Conservation (phyloP, 2,797 vertebrate species). For the Danio albolineatus region DNA sequence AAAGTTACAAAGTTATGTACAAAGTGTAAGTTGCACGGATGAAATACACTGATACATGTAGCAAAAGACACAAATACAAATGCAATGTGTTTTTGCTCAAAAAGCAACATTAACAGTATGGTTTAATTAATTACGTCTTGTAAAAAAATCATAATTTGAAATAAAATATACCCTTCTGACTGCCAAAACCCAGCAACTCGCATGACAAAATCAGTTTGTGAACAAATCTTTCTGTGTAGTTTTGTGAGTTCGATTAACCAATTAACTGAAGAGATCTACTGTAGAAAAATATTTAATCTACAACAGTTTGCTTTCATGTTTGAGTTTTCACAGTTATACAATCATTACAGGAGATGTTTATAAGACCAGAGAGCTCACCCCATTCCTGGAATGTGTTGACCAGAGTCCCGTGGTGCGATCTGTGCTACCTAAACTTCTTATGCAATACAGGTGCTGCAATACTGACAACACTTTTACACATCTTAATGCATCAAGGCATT, state of each 20-base stretch:
- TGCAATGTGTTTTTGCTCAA: too few relatives aligned
- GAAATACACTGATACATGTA: too few relatives aligned
- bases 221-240: background rate
- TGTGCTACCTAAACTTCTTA: conserved; percentile 79
- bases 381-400: conserved; percentile 81
- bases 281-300: background rate
- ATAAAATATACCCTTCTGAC: background rate
- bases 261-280: background rate
- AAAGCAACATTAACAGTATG: too few relatives aligned
- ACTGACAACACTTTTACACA: background rate
- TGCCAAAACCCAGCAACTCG: background rate
- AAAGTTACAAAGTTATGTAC: too few relatives aligned
- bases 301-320: background rate
- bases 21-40: too few relatives aligned
- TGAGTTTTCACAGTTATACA: conserved; percentile 4
- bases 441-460: conserved; percentile 75
- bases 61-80: too few relatives aligned
- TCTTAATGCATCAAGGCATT: background rate
- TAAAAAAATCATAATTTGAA: background rate
- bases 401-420: conserved; percentile 80
- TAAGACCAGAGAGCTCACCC: conserved; percentile 77
- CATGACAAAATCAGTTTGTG: background rate
- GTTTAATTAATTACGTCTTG: too few relatives aligned
- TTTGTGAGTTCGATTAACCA: background rate
- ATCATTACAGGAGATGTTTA: conserved; percentile 71